A percentile compares a stretch with the other conserved stretches of the same genome.
Evolutionary conservation across 2,888 invertebrate genomes (phyloP).

Genomic region (Coleophora deauratella): DNA sequence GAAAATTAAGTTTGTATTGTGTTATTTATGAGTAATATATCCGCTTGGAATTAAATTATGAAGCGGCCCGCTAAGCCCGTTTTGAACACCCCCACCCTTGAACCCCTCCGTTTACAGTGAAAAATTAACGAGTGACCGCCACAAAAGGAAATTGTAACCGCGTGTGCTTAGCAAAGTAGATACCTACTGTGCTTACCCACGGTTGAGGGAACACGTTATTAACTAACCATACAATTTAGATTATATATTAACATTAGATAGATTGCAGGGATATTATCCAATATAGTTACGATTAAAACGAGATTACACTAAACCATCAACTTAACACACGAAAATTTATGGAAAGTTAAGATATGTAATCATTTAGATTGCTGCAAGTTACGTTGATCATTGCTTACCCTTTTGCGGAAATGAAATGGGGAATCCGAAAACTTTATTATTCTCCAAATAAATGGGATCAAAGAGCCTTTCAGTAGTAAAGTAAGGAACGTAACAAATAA

Average conservation of each 20-base stretch:
- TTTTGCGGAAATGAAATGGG: conserved; percentile 16
- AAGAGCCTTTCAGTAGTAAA: conserved; percentile 35
- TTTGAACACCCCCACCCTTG: conserved; percentile 32
- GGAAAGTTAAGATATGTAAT: background rate
- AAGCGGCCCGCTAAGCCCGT: conserved; percentile 27
- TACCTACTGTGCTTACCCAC: too few species aligned
- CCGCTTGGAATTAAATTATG: conserved; percentile 43
- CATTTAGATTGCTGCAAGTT: conserved; percentile 1
- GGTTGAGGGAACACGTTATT: background rate
- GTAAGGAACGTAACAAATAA: conserved; percentile 64
- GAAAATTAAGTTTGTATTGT: conserved; percentile 36
- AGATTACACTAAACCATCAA: background rate
- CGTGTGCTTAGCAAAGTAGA: too few species aligned
- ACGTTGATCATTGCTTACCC: conserved; percentile 1
- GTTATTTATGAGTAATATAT: conserved; percentile 45
- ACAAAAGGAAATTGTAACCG: conserved; percentile 53
- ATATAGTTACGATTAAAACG: too few species aligned
- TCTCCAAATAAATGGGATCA: conserved; percentile 39
- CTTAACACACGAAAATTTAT: background rate
- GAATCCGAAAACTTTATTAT: conserved; percentile 36
- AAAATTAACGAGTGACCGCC: conserved; percentile 55
- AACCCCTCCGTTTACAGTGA: conserved; percentile 37
- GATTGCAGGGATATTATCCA: too few species aligned
- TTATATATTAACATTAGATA: too few species aligned
- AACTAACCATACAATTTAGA: too few species aligned